Evolutionary conservation across 1,140 invertebrate species (phyloP).

Genomic region (Mizuhopecten yessoensis): DNA sequence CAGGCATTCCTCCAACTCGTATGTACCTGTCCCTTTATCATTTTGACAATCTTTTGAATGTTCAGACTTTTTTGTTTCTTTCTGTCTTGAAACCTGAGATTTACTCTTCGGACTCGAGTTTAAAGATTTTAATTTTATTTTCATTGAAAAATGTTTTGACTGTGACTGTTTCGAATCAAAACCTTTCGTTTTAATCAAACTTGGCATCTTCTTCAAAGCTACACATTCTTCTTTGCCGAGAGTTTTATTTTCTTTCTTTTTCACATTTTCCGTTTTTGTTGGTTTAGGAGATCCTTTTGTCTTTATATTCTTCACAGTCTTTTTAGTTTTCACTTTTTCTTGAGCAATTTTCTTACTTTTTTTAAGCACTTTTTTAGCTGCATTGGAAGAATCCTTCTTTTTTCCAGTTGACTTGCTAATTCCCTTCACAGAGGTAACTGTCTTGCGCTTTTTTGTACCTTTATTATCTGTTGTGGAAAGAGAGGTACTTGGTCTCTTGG

Average conservation of each 20-base stretch:
- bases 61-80: neutral
- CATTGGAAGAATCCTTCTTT: neutral
- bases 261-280: neutral
- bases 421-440: neutral
- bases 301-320: neutral
- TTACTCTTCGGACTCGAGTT: neutral
- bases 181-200: neutral
- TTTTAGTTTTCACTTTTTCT: neutral
- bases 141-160: neutral
- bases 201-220: neutral
- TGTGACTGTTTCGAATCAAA: neutral
- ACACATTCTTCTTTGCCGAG: neutral
- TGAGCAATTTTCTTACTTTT: slow-evolving; percentile 32
- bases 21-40: neutral
- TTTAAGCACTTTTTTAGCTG: slow-evolving; percentile 8
- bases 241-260: slow-evolving; percentile 18
- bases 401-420: neutral
- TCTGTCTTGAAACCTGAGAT: neutral
- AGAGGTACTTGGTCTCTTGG: neutral
- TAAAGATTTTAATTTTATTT: neutral
- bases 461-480: too few species aligned
- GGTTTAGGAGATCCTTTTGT: neutral
- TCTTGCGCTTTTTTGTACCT: slow-evolving; percentile 5
- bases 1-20: neutral
- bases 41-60: too few species aligned